These are phyloP conservation scores for Sinhomidia bicolor DNA, from an alignment of 2,888 invertebrate genomes.

Conservation along the genomic window DNA sequence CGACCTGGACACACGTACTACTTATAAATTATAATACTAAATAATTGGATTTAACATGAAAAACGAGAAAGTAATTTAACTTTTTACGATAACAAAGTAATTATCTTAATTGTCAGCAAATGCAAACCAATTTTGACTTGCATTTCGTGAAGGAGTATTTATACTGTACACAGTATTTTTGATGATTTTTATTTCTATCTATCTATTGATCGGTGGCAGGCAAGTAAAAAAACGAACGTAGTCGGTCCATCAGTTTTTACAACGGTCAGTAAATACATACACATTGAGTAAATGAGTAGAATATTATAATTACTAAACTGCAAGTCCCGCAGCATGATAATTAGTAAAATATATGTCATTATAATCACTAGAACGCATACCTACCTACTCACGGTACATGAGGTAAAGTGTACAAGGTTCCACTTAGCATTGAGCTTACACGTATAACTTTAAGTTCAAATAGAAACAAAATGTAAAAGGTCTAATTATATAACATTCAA, in stretches of 20 bases:
- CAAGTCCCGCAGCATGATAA: background rate
- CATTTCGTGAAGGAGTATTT: background rate
- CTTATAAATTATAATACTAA: background rate
- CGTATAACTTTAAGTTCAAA: conserved; percentile 12
- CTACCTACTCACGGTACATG: background rate
- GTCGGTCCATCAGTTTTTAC: background rate
- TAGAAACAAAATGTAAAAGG: background rate
- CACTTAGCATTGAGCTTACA: conserved; percentile 55
- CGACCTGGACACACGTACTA: conserved; percentile 63
- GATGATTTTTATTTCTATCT: background rate
- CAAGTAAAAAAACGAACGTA: background rate
- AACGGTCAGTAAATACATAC: background rate
- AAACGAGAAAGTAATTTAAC: background rate
- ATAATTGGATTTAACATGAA: background rate
- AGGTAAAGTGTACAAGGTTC: background rate
- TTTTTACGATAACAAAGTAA: background rate
- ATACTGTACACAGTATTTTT: background rate
- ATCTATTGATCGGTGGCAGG: background rate
- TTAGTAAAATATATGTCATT: conserved; percentile 1
- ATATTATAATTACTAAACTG: background rate
- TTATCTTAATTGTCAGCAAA: background rate
- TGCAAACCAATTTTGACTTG: background rate
- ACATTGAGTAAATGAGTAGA: too few relatives aligned
- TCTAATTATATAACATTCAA: background rate
- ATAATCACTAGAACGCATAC: conserved; percentile 2